phyloP scores from a whole-genome alignment of 2,113 vertebrate genomes.

The Saccopteryx bilineata region DNA sequence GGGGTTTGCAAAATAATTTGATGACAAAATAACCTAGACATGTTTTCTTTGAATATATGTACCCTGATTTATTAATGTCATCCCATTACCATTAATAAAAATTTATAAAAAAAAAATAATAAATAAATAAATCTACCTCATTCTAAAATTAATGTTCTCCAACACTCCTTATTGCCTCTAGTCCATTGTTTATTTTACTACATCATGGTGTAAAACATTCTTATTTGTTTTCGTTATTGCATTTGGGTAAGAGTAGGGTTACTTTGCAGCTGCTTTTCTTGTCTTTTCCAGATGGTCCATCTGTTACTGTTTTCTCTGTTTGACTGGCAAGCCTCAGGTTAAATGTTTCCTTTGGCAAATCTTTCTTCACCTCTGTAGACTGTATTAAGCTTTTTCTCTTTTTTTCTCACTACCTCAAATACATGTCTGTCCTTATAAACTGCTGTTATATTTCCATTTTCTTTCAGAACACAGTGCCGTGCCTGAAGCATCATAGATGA shows the following conservation, averaged over 20 bases:
- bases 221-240: neutral
- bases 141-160: conserved; percentile 24
- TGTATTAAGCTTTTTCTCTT: neutral
- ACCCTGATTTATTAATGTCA: no score
- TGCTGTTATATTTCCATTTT: neutral
- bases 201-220: neutral
- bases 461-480: neutral
- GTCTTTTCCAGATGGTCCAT: neutral
- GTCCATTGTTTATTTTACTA: neutral
- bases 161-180: neutral
- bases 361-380: neutral
- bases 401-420: neutral
- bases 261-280: neutral
- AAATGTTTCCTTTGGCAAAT: neutral
- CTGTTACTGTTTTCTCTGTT: neutral
- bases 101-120: no score
- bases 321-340: neutral
- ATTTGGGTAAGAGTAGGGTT: neutral
- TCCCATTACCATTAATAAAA: no score
- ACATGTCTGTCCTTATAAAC: neutral
- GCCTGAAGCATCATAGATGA: neutral
- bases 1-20: no score
- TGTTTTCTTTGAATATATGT: no score
- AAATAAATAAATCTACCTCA: neutral
- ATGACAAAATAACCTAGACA: no score